These are phyloP conservation scores for Microtus pennsylvanicus DNA, from an alignment of 2,113 vertebrate species.

Conservation along the genomic window DNA sequence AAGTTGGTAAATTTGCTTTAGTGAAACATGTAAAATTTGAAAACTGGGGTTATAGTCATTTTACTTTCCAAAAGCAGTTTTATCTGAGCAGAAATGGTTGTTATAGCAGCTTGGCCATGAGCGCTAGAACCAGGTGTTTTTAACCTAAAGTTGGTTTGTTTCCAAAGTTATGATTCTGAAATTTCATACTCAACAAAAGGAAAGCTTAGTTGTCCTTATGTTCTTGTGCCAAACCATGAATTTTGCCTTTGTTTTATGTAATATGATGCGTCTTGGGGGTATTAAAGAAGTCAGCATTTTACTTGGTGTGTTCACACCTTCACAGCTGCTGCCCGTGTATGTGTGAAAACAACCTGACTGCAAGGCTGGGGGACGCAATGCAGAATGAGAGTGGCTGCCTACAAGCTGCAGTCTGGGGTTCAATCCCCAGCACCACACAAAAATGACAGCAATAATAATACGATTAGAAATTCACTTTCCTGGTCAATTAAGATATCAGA, in stretches of 20 bases:
- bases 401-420: not conserved
- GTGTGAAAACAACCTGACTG: conserved; percentile 19
- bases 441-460: not conserved
- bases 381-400: too few species aligned
- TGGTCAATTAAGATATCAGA: conserved; percentile 32
- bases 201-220: conserved; percentile 9
- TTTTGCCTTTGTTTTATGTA: conserved; percentile 50
- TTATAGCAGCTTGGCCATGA: not conserved
- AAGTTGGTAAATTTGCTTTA: not conserved
- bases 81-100: not conserved
- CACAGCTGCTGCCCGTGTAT: not conserved
- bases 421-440: not conserved
- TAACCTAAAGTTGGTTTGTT: conserved; percentile 5
- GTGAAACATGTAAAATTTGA: not conserved
- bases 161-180: not conserved
- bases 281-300: conserved; percentile 30
- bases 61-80: not conserved
- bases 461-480: conserved; percentile 30
- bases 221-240: conserved; percentile 3
- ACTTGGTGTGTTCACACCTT: conserved; percentile 50
- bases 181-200: not conserved
- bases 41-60: not conserved
- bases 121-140: not conserved
- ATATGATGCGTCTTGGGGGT: not conserved
- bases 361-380: not conserved